Base-by-base conservation (phyloP, 2,113 vertebrate genomes). In the Rhinolophus ferrumequinum region DNA sequence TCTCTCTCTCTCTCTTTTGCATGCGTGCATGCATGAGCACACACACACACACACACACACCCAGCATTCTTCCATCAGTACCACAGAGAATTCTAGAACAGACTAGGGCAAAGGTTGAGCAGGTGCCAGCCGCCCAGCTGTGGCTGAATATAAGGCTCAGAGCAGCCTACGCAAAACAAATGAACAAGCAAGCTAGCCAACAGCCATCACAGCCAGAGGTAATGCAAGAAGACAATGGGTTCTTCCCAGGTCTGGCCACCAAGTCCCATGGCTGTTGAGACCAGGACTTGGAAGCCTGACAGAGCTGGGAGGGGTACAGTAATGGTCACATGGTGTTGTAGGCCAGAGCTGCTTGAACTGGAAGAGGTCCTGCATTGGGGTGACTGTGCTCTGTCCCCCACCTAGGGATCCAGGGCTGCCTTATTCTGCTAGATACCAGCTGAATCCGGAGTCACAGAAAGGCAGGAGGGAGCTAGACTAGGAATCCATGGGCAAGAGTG, bases 81-180 rank as follows among this genome's bases (percentile, higher is more conserved):
- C 76, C 85, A 90, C 5, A 5, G 82, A 91, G 66, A 90, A 95
- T 56, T 93, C 89, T 75, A 93, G 58, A 66, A 64, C 22, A 91
- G 72, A 80, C 72, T 79, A 21, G 56, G 90, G 77, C 67, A 64
- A 82, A 90, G 56, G 72, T 19, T 95, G 88, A 87, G 10, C 38
- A 93, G 88, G 66, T 88, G 80, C 91, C 95, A 96, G 54, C 47
- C 64, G 64, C 56, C 92, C 95, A 94, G 96, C 96, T 97, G 95
- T 12, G 11, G 73, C 72, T 95, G 86, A 97, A 88, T 85, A 35
- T 18, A 79, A 73, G 72, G 41, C 86, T 96, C 86, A 94, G 75
- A 93, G 50, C 73, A 83, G 50, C 50, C 86, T 44, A 50, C 41
- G 94, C 44, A 73, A 81, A 89, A 76, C 81, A 93, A 88, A 75